A percentile compares a stretch with the other conserved stretches of the same genome.
These are phyloP conservation scores for Ceratotherium simum DNA, from an alignment of 2,113 vertebrate genomes.

Conservation along the genomic window DNA sequence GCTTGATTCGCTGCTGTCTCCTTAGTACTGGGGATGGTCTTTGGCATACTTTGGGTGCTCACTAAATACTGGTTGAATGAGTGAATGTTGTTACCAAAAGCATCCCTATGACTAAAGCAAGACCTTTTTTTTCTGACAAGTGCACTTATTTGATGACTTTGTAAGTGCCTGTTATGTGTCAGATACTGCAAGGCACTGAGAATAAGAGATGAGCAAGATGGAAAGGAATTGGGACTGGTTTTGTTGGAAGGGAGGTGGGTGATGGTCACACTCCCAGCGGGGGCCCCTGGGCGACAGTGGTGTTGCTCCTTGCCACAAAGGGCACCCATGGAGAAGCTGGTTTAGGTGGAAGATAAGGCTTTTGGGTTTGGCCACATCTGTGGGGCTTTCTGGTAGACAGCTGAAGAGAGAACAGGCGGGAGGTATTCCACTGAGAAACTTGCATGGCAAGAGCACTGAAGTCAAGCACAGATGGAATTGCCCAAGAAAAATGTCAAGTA, in stretches of 20 bases:
- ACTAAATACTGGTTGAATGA: neutral
- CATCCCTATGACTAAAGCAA: neutral
- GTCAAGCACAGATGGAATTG: too few relatives aligned
- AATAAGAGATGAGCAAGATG: neutral
- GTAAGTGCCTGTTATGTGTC: neutral
- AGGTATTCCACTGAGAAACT: neutral
- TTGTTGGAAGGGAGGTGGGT: neutral
- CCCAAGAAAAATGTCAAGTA: neutral
- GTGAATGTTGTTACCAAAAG: neutral
- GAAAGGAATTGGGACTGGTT: neutral
- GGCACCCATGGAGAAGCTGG: neutral
- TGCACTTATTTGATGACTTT: neutral
- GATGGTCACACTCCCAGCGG: neutral
- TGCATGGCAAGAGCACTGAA: neutral
- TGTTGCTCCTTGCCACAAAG: neutral
- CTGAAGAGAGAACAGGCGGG: neutral
- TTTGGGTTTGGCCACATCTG: neutral
- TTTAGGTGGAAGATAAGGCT: neutral
- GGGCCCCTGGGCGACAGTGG: neutral
- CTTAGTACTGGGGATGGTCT: neutral
- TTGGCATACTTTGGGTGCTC: too few relatives aligned
- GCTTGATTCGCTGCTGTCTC: neutral
- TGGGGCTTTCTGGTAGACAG: neutral
- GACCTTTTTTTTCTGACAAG: neutral
- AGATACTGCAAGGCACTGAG: neutral